A percentile compares a stretch with the other conserved stretches of the same genome.
These are phyloP conservation scores for Apamea sordens DNA, from an alignment of 2,888 invertebrate genomes.

Conservation along the genomic window DNA sequence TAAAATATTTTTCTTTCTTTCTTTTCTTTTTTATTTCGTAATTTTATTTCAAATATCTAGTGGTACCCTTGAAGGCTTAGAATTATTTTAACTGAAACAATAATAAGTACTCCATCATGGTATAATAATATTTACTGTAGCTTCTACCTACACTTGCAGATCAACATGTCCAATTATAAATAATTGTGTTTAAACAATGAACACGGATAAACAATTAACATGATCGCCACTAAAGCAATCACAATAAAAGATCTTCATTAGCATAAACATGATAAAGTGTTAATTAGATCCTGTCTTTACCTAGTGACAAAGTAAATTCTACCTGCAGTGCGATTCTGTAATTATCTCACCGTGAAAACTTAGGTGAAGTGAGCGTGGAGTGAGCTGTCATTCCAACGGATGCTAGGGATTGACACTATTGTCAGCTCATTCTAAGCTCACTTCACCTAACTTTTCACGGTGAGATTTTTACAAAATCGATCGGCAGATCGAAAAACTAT, in stretches of 20 bases:
- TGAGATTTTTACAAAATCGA: too few species aligned
- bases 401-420: too few species aligned
- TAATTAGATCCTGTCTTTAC: conserved; percentile 5
- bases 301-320: background rate
- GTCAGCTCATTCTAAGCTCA: too few species aligned
- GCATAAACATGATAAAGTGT: conserved; percentile 16
- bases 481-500: background rate
- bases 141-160: background rate
- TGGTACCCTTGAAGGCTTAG: background rate
- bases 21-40: too few species aligned
- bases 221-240: conserved; percentile 33
- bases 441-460: too few species aligned
- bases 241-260: conserved; percentile 37
- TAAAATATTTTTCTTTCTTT: too few species aligned
- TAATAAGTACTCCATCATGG: background rate
- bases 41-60: background rate
- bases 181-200: conserved; percentile 9
- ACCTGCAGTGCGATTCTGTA: too few species aligned
- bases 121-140: background rate
- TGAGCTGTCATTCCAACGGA: too few species aligned
- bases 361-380: too few species aligned
- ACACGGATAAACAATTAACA: conserved; percentile 23
- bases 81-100: background rate
- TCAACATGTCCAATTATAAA: conserved; percentile 17
- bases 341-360: too few species aligned